Percentiles rank a stretch among this genome's conserved stretches.
These are phyloP conservation scores for Drosophila navojoa DNA, from an alignment of 1,140 invertebrate genomes.

Conservation along the genomic window DNA sequence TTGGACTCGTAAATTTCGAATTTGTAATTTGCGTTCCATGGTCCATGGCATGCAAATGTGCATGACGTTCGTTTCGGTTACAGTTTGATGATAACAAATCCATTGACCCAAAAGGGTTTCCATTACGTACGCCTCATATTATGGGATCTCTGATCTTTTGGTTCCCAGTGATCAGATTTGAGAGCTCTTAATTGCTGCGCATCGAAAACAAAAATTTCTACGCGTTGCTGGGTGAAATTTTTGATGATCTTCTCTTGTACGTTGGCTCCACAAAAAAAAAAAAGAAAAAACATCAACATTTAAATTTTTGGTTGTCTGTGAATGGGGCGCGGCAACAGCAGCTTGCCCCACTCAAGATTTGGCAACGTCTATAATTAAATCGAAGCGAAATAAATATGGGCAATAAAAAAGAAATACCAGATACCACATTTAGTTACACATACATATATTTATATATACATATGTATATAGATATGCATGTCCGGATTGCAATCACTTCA, in stretches of 20 bases:
- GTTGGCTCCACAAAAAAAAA: neutral
- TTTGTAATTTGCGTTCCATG: conserved; percentile 73
- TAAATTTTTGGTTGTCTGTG: conserved; percentile 26
- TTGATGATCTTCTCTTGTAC: conserved; percentile 20
- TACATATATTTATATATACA: conserved; percentile 16
- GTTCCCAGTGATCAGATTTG: conserved; percentile 40
- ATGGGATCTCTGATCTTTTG: conserved; percentile 9
- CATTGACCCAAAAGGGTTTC: conserved; percentile 72
- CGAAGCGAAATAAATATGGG: conserved; percentile 32
- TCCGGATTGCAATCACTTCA: conserved; percentile 64
- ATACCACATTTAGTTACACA: neutral
- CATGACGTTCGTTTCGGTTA: conserved; percentile 78
- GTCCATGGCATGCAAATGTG: conserved; percentile 72
- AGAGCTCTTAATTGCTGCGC: conserved; percentile 48
- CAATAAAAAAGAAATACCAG: neutral
- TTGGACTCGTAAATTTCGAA: conserved; percentile 55
- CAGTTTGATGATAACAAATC: conserved; percentile 74
- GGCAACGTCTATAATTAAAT: conserved; percentile 50
- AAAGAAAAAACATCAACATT: conserved; percentile 13
- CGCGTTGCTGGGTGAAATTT: conserved; percentile 47
- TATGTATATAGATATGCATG: conserved; percentile 8
- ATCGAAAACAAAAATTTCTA: conserved; percentile 28
- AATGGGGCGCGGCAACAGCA: conserved; percentile 31
- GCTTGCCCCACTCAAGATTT: conserved; percentile 25
- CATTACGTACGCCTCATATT: conserved; percentile 53